Evolutionary conservation across 2,113 vertebrate species (phyloP).

Genomic region (Apodemus speciosus): DNA sequence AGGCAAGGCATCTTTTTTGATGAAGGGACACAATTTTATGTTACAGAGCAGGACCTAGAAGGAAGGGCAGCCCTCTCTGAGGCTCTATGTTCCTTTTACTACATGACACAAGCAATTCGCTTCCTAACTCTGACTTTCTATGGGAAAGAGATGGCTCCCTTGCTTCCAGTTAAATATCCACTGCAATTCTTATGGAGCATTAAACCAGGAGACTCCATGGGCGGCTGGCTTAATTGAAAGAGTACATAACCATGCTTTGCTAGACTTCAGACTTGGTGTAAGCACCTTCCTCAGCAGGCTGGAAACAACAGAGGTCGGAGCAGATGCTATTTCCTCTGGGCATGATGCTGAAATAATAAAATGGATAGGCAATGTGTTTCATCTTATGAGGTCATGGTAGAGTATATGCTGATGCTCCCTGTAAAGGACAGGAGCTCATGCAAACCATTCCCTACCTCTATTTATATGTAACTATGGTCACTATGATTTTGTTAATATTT

Average conservation of each 20-base stretch:
- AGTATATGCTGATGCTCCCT: not conserved
- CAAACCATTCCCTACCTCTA: not conserved
- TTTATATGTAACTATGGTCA: conserved; percentile 15
- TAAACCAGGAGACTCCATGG: not conserved
- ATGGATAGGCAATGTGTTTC: not conserved
- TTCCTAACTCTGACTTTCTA: not conserved
- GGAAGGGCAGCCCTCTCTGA: not conserved
- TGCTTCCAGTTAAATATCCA: not conserved
- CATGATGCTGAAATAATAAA: not conserved
- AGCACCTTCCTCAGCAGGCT: not conserved
- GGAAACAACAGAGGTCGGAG: not conserved
- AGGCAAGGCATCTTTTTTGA: not conserved
- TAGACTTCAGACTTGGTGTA: not conserved
- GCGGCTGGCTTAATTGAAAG: not conserved
- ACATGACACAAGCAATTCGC: not conserved
- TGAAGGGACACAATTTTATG: not conserved
- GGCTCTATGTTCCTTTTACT: not conserved
- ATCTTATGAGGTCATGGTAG: not conserved
- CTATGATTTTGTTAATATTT: not conserved
- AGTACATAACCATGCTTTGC: not conserved
- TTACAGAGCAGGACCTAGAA: not conserved
- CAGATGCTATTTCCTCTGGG: not conserved
- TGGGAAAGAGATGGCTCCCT: not conserved
- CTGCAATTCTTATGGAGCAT: not conserved
- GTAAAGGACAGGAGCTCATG: not conserved